These are phyloP conservation scores for Pterobdella sp. DNA, from an alignment of 2,888 invertebrate species.

Conservation along the genomic window DNA sequence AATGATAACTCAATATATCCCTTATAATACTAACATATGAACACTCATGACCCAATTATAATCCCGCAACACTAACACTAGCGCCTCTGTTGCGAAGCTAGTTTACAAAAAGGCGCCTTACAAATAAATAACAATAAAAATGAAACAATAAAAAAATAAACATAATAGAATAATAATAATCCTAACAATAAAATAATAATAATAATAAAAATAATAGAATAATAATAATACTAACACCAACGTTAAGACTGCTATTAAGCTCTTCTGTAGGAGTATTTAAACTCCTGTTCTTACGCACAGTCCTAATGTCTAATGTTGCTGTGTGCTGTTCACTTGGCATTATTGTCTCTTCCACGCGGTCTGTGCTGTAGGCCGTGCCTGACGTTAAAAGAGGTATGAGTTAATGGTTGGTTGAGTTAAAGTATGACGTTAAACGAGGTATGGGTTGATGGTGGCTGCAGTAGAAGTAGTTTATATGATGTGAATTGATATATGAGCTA, in stretches of 20 bases:
- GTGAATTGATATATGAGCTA: not conserved
- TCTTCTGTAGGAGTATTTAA: slow-evolving; percentile 1
- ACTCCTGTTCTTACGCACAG: slow-evolving; percentile 24
- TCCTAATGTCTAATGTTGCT: slow-evolving; percentile 27
- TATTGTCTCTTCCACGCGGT: slow-evolving; percentile 24
- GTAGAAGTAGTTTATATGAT: not conserved
- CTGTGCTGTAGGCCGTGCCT: slow-evolving; percentile 21
- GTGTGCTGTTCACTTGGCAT: slow-evolving; percentile 21
- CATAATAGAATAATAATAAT: not conserved
- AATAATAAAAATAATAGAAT: no score
- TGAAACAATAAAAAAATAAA: slow-evolving; percentile 2
- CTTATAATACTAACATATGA: not conserved
- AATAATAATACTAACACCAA: not conserved
- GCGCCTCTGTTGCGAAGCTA: not conserved
- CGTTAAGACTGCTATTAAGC: not conserved
- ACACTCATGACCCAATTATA: not conserved
- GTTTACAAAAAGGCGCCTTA: not conserved
- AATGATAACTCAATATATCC: not conserved
- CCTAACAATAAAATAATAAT: not conserved
- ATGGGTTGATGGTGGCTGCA: not conserved
- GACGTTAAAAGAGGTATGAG: not conserved
- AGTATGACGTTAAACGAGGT: not conserved
- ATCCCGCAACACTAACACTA: not conserved
- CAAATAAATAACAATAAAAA: not conserved
- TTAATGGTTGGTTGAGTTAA: not conserved